Conservation (phyloP, 35 echinoderm and acorn worm species). For the Antedon bifida region DNA sequence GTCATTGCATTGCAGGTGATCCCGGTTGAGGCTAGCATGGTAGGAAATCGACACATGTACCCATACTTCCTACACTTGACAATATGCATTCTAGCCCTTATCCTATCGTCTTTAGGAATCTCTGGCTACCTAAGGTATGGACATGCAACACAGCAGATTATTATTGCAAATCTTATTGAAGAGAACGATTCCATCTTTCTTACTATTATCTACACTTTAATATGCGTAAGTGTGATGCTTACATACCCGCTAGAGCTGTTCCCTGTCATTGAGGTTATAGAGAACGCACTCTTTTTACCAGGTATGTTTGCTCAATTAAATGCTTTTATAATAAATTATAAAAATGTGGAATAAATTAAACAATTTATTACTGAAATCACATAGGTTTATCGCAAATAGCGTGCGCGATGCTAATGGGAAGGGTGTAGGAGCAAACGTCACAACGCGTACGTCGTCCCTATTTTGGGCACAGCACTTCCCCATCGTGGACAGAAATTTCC, state of each 20-base stretch:
- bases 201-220: conserved; percentile 23
- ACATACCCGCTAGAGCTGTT: conserved; percentile 82
- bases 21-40: conserved; percentile 92
- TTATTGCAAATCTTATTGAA: conserved; percentile 51
- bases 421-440: no score
- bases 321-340: background rate
- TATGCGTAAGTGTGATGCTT: conserved; percentile 53
- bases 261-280: conserved; percentile 65
- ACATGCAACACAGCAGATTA: conserved; percentile 30
- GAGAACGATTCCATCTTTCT: background rate
- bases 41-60: conserved; percentile 49
- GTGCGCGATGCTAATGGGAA: no score
- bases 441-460: no score
- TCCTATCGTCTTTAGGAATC: conserved; percentile 52
- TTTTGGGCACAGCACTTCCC: no score
- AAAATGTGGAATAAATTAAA: no score
- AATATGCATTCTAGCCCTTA: conserved; percentile 43
- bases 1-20: conserved; percentile 57
- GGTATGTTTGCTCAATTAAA: conserved; percentile 41
- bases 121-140: conserved; percentile 73
- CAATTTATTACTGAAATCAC: no score
- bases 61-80: conserved; percentile 55
- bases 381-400: no score
- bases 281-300: conserved; percentile 35
- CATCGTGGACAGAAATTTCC: no score